phyloP scores from a whole-genome alignment of 2,113 vertebrate species.

The Vombatus ursinus region DNA sequence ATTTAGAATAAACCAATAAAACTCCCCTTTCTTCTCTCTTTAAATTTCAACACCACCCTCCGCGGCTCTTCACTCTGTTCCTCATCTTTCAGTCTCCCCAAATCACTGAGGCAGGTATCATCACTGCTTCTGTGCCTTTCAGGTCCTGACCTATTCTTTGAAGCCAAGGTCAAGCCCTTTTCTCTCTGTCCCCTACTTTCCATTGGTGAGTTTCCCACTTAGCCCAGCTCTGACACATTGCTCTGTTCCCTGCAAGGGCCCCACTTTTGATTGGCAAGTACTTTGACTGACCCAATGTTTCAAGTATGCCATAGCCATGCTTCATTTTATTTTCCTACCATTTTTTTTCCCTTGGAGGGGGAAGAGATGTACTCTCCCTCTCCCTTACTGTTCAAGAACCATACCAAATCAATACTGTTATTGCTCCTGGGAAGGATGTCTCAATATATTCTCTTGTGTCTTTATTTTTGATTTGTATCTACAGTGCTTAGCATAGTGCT shows the following conservation, averaged over 20 bases:
- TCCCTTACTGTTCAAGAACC: too few relatives aligned
- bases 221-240: neutral
- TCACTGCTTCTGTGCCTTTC: neutral
- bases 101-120: neutral
- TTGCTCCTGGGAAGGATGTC: too few relatives aligned
- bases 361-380: too few relatives aligned
- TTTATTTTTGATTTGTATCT: too few relatives aligned
- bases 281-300: too few relatives aligned
- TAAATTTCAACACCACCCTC: neutral
- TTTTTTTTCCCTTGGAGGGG: too few relatives aligned
- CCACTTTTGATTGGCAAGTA: neutral
- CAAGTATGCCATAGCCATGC: too few relatives aligned
- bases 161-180: neutral
- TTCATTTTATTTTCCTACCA: too few relatives aligned
- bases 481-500: too few relatives aligned
- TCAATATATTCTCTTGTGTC: too few relatives aligned
- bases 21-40: neutral
- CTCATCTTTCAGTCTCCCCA: neutral
- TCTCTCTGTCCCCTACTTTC: neutral
- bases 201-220: neutral
- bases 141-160: neutral
- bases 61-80: neutral
- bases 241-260: accelerated
- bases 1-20: neutral
- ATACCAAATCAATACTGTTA: too few relatives aligned